Base-by-base conservation (phyloP, 2,888 invertebrate genomes). In the Macaria notata region DNA sequence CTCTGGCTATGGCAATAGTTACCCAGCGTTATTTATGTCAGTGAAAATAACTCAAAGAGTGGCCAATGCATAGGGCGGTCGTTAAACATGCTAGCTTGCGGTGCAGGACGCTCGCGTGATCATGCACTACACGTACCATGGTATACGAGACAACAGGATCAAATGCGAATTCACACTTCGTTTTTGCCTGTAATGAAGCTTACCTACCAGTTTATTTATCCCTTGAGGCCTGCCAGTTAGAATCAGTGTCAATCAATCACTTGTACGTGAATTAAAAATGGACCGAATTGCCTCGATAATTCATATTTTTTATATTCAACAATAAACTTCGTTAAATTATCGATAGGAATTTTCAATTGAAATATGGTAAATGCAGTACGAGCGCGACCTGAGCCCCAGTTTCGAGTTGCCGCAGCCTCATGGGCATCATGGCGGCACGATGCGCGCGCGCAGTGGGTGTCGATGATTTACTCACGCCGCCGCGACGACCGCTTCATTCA, bases 401-500 rank as follows among this genome's bases (percentile, higher is more conserved):
- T 44, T 31, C 29, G 42, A 6, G 47, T 48, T n/a, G n/a, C 31
- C 3, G 45, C 42, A n/a, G 46, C 49, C 49, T 53, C 46, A 49
- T 60, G 56, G 49, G 29, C 53, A 53, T 44, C 46, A 49, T 45
- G 50, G 33, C 65, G 49, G 67, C 69, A 74, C 72, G 76, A 75
- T 71, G 78, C 75, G 79, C 73, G 50, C 64, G 75, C 86, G 73
- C 86, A 79, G 88, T 88, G 88, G 88, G 88, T 84, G 86, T 84
- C 79, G 68, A 77, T 85, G 86, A 88, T 86, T 85, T 86, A 86
- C 83, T 69, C 72, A 56, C 74, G 69, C 73, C 75, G 72, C 75
- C 78, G 75, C 73, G 70, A 74, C 71, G 62, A 66, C 73, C 69
- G 75, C 76, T 78, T 84, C 84, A 86, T 86, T 86, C 85, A 86